Evolutionary conservation across 1,140 invertebrate genomes (phyloP).

Genomic region (Drosophila pachea): DNA sequence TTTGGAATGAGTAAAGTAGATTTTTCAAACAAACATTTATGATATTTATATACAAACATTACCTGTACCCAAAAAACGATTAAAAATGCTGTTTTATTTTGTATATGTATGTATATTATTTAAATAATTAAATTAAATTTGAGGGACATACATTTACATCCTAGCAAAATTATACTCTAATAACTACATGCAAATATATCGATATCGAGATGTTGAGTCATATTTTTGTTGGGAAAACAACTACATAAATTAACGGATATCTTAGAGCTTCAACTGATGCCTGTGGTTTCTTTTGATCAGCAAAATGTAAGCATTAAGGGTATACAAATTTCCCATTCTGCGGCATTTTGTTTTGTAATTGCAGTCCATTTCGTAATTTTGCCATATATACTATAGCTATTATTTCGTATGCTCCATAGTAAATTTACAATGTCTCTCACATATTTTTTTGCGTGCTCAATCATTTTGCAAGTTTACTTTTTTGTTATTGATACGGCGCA

Average conservation of each 20-base stretch:
- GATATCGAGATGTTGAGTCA: constrained; percentile 75
- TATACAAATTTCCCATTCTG: constrained; percentile 38
- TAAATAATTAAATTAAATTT: constrained; percentile 77
- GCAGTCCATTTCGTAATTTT: constrained; percentile 49
- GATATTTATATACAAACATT: not conserved
- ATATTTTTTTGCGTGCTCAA: constrained; percentile 33
- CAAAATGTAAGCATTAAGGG: constrained; percentile 33
- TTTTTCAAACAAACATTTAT: not conserved
- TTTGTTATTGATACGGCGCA: constrained; percentile 27
- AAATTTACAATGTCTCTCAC: constrained; percentile 61
- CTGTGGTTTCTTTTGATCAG: constrained; percentile 42
- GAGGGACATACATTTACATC: constrained; percentile 76
- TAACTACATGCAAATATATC: constrained; percentile 75
- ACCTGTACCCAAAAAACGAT: not conserved
- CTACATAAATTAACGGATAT: constrained; percentile 74
- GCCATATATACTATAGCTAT: constrained; percentile 55
- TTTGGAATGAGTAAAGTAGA: not conserved
- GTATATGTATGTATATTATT: constrained; percentile 75
- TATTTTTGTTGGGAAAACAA: constrained; percentile 70
- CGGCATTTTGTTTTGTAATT: constrained; percentile 30
- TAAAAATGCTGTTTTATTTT: constrained; percentile 36
- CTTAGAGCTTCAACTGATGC: constrained; percentile 51
- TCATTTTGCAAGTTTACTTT: constrained; percentile 29
- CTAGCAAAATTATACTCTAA: constrained; percentile 75
- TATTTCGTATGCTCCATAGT: constrained; percentile 55